Percentiles rank a stretch among this genome's conserved stretches.
These are phyloP conservation scores for Atopsyche davidsoni DNA, from an alignment of 1,140 invertebrate genomes.

Conservation along the genomic window DNA sequence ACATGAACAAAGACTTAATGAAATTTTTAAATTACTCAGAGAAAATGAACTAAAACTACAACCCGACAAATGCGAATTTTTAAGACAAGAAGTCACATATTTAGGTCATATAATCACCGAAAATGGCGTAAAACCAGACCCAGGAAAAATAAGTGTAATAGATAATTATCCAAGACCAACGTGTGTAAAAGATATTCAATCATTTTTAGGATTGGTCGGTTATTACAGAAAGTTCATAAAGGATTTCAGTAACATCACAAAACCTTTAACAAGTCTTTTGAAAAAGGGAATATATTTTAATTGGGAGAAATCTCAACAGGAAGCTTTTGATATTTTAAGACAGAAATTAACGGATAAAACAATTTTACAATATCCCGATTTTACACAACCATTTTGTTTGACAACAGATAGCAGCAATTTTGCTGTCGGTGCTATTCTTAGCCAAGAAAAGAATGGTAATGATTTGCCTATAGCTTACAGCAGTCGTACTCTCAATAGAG, in stretches of 20 bases:
- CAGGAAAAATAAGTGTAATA: slow-evolving; percentile 37
- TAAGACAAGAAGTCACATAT: slow-evolving; percentile 40
- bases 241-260: slow-evolving; percentile 32
- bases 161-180: slow-evolving; percentile 36
- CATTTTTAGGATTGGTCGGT: slow-evolving; percentile 37
- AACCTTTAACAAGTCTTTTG: slow-evolving; percentile 32
- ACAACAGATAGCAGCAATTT: slow-evolving; percentile 27
- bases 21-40: slow-evolving; percentile 37
- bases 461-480: slow-evolving; percentile 37
- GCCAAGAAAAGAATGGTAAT: slow-evolving; percentile 18
- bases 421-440: slow-evolving; percentile 25
- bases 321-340: slow-evolving; percentile 39
- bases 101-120: slow-evolving; percentile 41
- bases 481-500: slow-evolving; percentile 37
- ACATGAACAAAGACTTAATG: slow-evolving; percentile 37
- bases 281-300: slow-evolving; percentile 31
- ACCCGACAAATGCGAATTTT: slow-evolving; percentile 45
- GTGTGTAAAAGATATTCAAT: slow-evolving; percentile 37
- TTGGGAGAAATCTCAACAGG: slow-evolving; percentile 31
- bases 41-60: slow-evolving; percentile 41
- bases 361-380: slow-evolving; percentile 33
- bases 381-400: slow-evolving; percentile 23
- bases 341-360: slow-evolving; percentile 35
- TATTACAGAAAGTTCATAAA: slow-evolving; percentile 36
- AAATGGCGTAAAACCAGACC: slow-evolving; percentile 38